Conservation (phyloP, 2,888 invertebrate species). For the Gerosis bhagava region DNA sequence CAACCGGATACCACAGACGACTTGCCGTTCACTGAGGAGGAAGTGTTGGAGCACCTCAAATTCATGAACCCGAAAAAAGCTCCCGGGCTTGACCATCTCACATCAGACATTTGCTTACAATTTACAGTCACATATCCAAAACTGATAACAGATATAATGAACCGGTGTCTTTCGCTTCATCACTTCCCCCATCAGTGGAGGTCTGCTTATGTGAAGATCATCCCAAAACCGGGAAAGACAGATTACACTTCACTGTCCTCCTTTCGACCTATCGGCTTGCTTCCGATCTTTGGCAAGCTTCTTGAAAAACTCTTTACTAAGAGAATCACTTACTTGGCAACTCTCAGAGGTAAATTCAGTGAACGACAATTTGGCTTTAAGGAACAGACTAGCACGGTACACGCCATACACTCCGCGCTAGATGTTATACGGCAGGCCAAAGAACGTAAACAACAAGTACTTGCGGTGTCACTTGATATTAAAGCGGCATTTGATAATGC, state of each 20-base stretch:
- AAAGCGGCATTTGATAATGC: constrained; percentile 4
- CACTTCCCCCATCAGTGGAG: constrained; percentile 7
- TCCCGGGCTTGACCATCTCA: constrained; percentile 33
- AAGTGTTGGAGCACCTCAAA: not conserved
- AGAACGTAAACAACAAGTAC: not conserved
- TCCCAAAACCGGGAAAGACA: constrained; percentile 36
- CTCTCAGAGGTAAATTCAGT: not conserved
- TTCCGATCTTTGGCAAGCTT: constrained; percentile 31
- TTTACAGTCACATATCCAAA: constrained; percentile 10
- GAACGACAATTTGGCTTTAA: constrained; percentile 30
- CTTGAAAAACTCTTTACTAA: constrained; percentile 25
- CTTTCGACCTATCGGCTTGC: constrained; percentile 31
- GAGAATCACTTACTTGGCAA: not conserved
- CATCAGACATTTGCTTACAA: constrained; percentile 23
- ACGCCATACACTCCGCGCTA: constrained; percentile 24
- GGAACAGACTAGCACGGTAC: constrained; percentile 18
- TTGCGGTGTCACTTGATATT: constrained; percentile 24
- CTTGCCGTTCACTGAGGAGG: constrained; percentile 2
- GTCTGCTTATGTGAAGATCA: constrained; percentile 29
- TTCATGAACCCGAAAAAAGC: constrained; percentile 16
- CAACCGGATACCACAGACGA: constrained; percentile 13
- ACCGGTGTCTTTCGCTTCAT: not conserved
- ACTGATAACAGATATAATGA: not conserved
- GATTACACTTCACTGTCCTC: constrained; percentile 20
- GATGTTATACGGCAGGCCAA: constrained; percentile 4